Evolutionary conservation across 1,140 invertebrate species (phyloP), one percentile per base, ranked within the genome.

Genomic region (Protaetia brevitarsis): DNA sequence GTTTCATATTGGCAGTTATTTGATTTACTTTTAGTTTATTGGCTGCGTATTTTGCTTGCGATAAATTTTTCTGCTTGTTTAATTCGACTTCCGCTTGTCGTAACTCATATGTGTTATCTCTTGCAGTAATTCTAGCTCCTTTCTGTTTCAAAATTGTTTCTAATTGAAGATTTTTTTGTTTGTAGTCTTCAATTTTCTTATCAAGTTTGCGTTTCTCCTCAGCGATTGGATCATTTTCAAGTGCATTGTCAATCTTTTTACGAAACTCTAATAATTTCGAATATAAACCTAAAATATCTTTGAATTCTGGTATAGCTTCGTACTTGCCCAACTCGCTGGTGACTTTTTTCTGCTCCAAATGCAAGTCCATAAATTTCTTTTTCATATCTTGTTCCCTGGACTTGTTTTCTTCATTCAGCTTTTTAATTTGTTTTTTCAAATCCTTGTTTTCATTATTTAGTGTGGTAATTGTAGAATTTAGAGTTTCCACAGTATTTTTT

Each of bases 211-310:
- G 26, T 21, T 13, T 26, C 5, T 59, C 11, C 13, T 13, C 26
- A n/a, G 13, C 2, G 2, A 13, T 28, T 1, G 11, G 29, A 29
- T 59, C 29, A 31, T 31, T 59, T 59, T 28, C 19, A 1, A 59
- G 16, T 4, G 30, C 27, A 30, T 28, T n/a, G 11, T 59, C 26
- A 31, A 59, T 23, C 30, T 59, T 59, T 5, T n/a, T 31, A n/a
- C 29, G 57, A 28, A 59, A 59, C 10, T 59, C 57, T 4, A 59
- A 3, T 16, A 59, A n/a, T n/a, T 59, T 28, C 5, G 57, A 59
- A 59, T 59, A 29, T 59, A 59, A 29, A 13, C 30, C 29, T 31
- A 59, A n/a, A 29, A 59, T 59, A 13, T 13, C 57, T 59, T 59
- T 31, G 16, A 59, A 59, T 28, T 59, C 57, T n/a, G 57, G 27